Evolutionary conservation across 2,888 invertebrate genomes (phyloP).

Genomic region (Eupeodes latifasciatus): DNA sequence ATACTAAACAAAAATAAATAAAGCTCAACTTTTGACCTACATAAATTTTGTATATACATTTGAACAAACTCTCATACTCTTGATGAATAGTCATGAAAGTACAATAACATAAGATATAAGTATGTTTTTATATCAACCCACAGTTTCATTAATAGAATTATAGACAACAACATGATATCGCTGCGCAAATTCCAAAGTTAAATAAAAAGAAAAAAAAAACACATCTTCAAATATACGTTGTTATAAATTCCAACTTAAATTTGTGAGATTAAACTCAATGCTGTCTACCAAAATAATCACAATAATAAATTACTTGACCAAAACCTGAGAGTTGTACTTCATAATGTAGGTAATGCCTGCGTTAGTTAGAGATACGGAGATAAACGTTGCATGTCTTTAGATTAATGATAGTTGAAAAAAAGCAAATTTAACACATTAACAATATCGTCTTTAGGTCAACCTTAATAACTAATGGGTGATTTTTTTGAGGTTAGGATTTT

Average conservation of each 20-base stretch:
- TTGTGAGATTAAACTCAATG: conserved; percentile 3
- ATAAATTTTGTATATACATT: background rate
- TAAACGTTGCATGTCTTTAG: background rate
- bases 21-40: background rate
- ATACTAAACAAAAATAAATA: background rate
- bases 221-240: conserved; percentile 1
- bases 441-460: too few relatives aligned
- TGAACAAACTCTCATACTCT: background rate
- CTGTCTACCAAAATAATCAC: conserved; percentile 16
- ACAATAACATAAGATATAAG: background rate
- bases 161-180: background rate
- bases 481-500: too few relatives aligned
- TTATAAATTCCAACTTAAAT: background rate
- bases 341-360: background rate
- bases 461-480: too few relatives aligned
- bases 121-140: background rate
- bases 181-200: background rate
- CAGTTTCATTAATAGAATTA: conserved; percentile 21
- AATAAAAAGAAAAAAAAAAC: background rate
- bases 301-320: conserved; percentile 37
- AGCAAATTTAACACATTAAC: too few relatives aligned
- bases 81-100: background rate
- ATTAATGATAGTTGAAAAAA: too few relatives aligned
- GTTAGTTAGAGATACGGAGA: background rate
- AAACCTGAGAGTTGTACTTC: background rate